Conservation (phyloP, 2,113 vertebrate species). For the Chroicocephalus ridibundus region DNA sequence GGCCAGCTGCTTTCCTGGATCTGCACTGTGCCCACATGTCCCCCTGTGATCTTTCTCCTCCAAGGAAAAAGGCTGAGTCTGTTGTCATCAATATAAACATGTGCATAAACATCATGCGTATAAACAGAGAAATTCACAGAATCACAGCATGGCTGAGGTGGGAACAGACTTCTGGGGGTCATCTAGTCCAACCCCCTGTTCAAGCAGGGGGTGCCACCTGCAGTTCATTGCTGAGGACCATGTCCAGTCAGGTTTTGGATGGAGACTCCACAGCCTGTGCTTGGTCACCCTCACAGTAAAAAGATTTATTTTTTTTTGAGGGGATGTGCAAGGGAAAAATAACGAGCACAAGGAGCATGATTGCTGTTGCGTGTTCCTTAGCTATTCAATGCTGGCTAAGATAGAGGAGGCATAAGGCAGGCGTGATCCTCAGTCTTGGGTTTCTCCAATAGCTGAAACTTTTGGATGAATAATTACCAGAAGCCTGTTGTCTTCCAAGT, state of each 20-base stretch:
- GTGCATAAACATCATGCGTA: too few relatives aligned
- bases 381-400: background rate
- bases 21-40: background rate
- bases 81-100: background rate
- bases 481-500: background rate
- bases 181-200: background rate
- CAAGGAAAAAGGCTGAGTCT: background rate
- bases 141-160: background rate
- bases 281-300: background rate
- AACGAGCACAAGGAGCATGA: background rate
- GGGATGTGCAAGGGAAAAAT: background rate
- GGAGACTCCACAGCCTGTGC: background rate
- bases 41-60: background rate
- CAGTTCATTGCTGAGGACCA: background rate
- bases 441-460: background rate
- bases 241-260: background rate
- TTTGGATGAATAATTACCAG: background rate
- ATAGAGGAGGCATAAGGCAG: background rate
- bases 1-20: background rate
- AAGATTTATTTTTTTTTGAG: background rate
- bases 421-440: background rate
- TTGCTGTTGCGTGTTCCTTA: background rate
- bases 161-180: background rate
- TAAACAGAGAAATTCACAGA: background rate
- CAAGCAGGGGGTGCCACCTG: background rate